Conservation (phyloP, 2,888 invertebrate genomes). For the Ectobius pallidus region DNA sequence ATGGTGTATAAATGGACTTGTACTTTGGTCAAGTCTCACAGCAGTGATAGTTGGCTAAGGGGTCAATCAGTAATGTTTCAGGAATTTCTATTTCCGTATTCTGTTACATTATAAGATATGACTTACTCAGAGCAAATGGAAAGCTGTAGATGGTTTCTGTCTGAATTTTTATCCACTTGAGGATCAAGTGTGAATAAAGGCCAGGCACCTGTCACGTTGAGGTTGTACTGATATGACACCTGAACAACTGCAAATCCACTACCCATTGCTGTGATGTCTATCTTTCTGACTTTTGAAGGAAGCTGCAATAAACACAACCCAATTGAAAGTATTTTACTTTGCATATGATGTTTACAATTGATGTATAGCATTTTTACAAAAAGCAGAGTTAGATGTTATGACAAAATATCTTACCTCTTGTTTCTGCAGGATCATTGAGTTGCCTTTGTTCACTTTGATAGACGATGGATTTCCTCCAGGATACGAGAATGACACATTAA, state of each 20-base stretch:
- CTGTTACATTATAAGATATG: too few species aligned
- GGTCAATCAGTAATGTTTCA: too few species aligned
- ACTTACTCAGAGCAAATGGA: constrained; percentile 79
- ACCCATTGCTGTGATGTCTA: constrained; percentile 79
- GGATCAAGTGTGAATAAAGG: constrained; percentile 87
- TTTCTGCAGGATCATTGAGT: constrained; percentile 82
- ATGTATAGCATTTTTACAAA: too few species aligned
- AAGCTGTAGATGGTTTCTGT: constrained; percentile 75
- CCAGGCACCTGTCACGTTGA: constrained; percentile 87
- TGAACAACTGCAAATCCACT: constrained; percentile 79
- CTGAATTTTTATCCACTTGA: constrained; percentile 80
- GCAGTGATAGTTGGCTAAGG: too few species aligned
- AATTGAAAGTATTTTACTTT: neutral
- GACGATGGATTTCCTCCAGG: constrained; percentile 50
- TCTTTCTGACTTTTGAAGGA: constrained; percentile 62
- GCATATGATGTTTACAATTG: neutral
- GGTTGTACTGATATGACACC: constrained; percentile 79
- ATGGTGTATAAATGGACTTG: too few species aligned
- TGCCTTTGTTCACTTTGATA: constrained; percentile 75
- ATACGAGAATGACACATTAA: constrained; percentile 62
- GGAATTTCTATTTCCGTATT: too few species aligned
- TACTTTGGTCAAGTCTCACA: too few species aligned
- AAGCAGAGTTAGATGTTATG: too few species aligned
- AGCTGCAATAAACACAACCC: constrained; percentile 57
- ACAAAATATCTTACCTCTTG: constrained; percentile 63